Conservation (phyloP, 2,797 vertebrate species). For the Anabas testudineus region DNA sequence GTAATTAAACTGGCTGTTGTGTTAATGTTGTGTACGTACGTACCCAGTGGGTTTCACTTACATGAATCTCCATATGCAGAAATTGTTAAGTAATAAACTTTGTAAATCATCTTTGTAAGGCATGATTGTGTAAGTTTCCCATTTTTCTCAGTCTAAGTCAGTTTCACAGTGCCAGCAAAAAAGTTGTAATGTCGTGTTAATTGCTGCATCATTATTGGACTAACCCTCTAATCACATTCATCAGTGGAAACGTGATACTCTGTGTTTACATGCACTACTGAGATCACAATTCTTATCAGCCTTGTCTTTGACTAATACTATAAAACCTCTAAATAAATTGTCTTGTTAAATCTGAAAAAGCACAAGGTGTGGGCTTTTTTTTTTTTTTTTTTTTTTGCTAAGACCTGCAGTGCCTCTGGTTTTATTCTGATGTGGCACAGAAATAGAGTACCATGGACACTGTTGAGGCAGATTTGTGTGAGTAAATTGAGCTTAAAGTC, state of each 20-base stretch:
- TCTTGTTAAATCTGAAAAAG: neutral
- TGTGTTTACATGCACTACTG: neutral
- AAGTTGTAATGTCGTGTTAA: neutral
- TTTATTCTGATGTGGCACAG: neutral
- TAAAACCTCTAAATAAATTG: too few species aligned
- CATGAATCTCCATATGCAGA: too few species aligned
- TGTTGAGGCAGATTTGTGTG: neutral
- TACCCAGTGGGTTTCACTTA: too few species aligned
- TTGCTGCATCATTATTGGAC: neutral
- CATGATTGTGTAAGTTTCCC: too few species aligned
- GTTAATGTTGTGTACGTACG: too few species aligned
- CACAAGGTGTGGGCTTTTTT: neutral
- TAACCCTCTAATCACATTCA: neutral
- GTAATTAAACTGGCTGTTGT: neutral
- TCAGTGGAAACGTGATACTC: neutral
- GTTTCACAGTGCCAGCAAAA: neutral
- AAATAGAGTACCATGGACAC: too few species aligned
- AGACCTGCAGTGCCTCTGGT: neutral
- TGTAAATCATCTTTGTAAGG: too few species aligned
- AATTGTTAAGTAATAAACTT: too few species aligned
- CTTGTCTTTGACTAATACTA: neutral
- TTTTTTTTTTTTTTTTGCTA: too few species aligned
- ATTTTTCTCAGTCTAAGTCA: too few species aligned
- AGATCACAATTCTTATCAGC: neutral
- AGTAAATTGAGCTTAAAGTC: constrained; percentile 1